Percentiles rank a stretch among this genome's conserved stretches.
These are phyloP conservation scores for Rhingia rostrata DNA, from an alignment of 2,888 invertebrate species.

Conservation along the genomic window DNA sequence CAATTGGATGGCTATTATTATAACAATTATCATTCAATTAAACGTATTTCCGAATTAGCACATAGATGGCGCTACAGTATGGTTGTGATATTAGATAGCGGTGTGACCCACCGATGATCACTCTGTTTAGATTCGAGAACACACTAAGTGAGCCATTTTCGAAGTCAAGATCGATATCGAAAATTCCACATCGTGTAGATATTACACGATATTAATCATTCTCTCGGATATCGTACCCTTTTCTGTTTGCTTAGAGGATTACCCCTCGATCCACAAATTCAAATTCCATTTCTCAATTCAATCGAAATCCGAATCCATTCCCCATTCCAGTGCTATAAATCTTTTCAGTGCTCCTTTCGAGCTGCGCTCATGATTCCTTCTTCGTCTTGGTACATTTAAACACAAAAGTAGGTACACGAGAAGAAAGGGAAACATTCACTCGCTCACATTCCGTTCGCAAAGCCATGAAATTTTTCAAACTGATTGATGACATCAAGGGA, in stretches of 20 bases:
- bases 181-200: not conserved
- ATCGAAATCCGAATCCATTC: constrained; percentile 73
- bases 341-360: not conserved
- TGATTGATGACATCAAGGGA: constrained; percentile 75
- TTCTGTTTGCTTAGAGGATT: constrained; percentile 59
- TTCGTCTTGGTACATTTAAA: constrained; percentile 17
- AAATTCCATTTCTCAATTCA: constrained; percentile 73
- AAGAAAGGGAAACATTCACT: constrained; percentile 54
- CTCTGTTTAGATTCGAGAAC: not conserved
- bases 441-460: constrained; percentile 52
- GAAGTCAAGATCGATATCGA: not conserved
- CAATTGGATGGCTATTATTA: too few species aligned
- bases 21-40: too few species aligned
- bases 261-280: constrained; percentile 51
- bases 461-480: constrained; percentile 74
- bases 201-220: not conserved
- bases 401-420: constrained; percentile 26
- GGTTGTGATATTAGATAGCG: too few species aligned
- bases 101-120: too few species aligned
- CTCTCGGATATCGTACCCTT: not conserved
- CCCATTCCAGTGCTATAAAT: constrained; percentile 55
- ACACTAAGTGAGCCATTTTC: not conserved
- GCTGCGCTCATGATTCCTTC: constrained; percentile 5
- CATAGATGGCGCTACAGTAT: too few species aligned
- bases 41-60: too few species aligned